phyloP scores from a whole-genome alignment of 2,797 vertebrate genomes.

The Sandelia bainsii region DNA sequence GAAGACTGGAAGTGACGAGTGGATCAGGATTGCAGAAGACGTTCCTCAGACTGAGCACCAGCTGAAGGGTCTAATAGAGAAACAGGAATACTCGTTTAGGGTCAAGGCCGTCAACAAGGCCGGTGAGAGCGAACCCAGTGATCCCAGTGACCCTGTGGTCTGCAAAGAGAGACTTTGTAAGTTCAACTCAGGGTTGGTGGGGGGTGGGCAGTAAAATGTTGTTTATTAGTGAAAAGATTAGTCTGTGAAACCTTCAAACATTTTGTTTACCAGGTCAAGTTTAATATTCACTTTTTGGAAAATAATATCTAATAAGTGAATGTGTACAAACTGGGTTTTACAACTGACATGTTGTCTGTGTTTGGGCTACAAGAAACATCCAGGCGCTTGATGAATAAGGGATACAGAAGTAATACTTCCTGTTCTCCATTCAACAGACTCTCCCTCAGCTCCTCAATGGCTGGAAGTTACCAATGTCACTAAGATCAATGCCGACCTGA shows the following conservation, averaged over 20 bases:
- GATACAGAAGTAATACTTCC: background rate
- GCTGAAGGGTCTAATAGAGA: slow-evolving; percentile 93
- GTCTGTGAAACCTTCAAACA: background rate
- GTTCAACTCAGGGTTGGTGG: slow-evolving; percentile 42
- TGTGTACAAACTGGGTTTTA: too few species aligned
- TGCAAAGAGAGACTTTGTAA: slow-evolving; percentile 97
- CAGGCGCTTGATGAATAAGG: too few species aligned
- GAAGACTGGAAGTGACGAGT: slow-evolving; percentile 96
- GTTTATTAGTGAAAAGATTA: background rate
- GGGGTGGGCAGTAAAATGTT: background rate
- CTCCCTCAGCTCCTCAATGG: slow-evolving; percentile 95
- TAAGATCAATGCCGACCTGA: slow-evolving; percentile 92
- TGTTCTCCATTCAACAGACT: slow-evolving; percentile 78
- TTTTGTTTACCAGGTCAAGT: too few species aligned
- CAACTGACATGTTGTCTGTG: too few species aligned
- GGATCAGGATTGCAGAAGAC: slow-evolving; percentile 95
- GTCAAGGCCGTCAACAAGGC: slow-evolving; percentile 94
- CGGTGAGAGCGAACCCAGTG: slow-evolving; percentile 96
- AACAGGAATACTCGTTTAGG: slow-evolving; percentile 97
- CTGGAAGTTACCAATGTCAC: slow-evolving; percentile 96
- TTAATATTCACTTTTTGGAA: too few species aligned
- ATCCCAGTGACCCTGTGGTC: slow-evolving; percentile 94
- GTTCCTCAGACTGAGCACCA: slow-evolving; percentile 91
- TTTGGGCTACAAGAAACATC: too few species aligned
- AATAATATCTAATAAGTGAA: too few species aligned